Conservation (phyloP, 2,888 invertebrate species). For the Rugalucina vietnamica region DNA sequence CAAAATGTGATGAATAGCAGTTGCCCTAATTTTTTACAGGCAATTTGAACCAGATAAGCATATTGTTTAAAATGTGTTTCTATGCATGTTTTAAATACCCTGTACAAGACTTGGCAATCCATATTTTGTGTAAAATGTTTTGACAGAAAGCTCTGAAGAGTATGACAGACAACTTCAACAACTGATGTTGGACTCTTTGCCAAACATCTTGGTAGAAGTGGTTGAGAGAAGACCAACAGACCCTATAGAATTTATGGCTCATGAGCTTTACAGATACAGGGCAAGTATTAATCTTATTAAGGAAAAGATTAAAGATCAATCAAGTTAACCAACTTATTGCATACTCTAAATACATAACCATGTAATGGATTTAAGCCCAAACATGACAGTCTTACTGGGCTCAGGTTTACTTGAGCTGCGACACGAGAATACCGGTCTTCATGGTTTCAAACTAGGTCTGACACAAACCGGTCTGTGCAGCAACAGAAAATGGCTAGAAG, state of each 20-base stretch:
- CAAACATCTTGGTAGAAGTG: conserved; percentile 90
- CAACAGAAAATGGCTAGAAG: too few species aligned
- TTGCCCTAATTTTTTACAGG: neutral
- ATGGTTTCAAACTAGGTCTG: too few species aligned
- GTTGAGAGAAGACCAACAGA: conserved; percentile 93
- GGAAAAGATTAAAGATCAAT: neutral
- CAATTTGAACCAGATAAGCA: neutral
- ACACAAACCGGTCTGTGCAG: too few species aligned
- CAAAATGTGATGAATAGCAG: neutral
- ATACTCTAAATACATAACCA: too few species aligned
- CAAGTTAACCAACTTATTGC: neutral
- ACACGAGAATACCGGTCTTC: too few species aligned
- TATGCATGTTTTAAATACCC: too few species aligned
- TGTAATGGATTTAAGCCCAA: too few species aligned
- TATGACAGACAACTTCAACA: conserved; percentile 45
- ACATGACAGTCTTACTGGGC: too few species aligned
- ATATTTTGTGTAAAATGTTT: neutral
- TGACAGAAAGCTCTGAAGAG: conserved; percentile 35
- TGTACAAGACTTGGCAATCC: too few species aligned
- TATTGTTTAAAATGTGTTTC: neutral
- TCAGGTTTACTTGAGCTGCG: too few species aligned
- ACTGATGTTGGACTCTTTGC: conserved; percentile 50
- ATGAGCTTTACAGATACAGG: conserved; percentile 91
- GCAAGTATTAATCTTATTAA: conserved; percentile 30
- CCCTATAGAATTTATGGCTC: conserved; percentile 94